Percentiles rank a stretch among this genome's conserved stretches.
phyloP scores from a whole-genome alignment of 2,888 invertebrate genomes.

The Lycocerus yunnanus region DNA sequence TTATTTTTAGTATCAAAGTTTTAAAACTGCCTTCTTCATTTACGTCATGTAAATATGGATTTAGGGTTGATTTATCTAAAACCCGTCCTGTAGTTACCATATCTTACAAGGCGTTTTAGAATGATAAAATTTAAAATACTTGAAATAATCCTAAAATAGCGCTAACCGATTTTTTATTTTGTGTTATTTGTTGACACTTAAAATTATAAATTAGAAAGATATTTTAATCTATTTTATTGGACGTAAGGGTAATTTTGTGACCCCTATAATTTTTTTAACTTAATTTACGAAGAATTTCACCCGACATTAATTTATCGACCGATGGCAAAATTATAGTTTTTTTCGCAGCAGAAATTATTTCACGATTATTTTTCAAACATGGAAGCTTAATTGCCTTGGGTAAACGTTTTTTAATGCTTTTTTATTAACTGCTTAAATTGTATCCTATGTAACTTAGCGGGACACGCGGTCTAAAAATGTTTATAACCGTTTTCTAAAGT shows the following conservation, averaged over 20 bases:
- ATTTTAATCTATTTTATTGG: not conserved
- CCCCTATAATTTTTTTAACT: not conserved
- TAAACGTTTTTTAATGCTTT: not conserved
- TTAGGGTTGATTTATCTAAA: constrained; percentile 39
- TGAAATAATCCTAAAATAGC: not conserved
- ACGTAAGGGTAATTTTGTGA: not conserved
- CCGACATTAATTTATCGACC: not conserved
- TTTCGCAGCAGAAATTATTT: not conserved
- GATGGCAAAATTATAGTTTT: constrained; percentile 1
- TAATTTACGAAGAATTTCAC: not conserved
- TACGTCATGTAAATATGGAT: constrained; percentile 42
- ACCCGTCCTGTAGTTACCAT: constrained; percentile 14
- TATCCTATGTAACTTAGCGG: not conserved
- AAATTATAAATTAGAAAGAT: not conserved
- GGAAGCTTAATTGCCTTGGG: not conserved
- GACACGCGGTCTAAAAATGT: not conserved
- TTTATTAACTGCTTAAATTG: not conserved
- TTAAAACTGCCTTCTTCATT: constrained; percentile 37
- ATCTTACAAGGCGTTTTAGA: not conserved
- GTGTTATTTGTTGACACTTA: not conserved
- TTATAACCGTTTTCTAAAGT: not conserved
- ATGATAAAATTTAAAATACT: not conserved
- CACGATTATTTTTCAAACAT: not conserved
- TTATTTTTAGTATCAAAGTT: constrained; percentile 25
- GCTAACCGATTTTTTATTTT: not conserved